Conservation (phyloP, 2,888 invertebrate species). For the Dyspetes luteomarginatus region DNA sequence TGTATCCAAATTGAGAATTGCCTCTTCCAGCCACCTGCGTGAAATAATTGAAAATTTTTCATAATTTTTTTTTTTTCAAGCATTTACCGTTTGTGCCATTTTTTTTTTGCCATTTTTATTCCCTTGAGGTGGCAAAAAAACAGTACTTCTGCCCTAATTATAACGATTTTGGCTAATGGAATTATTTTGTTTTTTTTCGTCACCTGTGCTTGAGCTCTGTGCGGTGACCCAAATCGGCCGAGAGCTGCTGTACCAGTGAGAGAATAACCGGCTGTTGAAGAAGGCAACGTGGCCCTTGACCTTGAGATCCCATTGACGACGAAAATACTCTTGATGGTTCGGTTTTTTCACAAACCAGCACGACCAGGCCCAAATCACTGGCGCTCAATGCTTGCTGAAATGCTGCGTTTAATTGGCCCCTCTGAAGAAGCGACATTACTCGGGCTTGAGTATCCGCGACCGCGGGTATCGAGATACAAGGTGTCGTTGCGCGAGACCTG, state of each 20-base stretch:
- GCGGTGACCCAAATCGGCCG: constrained; percentile 93
- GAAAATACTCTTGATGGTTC: constrained; percentile 91
- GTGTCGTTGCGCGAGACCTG: constrained; percentile 91
- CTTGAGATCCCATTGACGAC: constrained; percentile 77
- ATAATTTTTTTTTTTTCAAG: neutral
- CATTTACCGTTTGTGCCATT: no score
- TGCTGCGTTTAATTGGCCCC: constrained; percentile 93
- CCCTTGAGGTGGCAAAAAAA: no score
- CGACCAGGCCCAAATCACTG: constrained; percentile 93
- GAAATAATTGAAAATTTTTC: neutral
- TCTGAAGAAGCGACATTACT: constrained; percentile 78
- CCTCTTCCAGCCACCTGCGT: constrained; percentile 93
- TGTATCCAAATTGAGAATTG: constrained; percentile 92
- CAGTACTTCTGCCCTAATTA: neutral
- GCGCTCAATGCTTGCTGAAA: constrained; percentile 96
- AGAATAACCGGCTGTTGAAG: constrained; percentile 95
- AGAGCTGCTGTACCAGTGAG: constrained; percentile 96
- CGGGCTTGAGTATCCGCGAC: constrained; percentile 79
- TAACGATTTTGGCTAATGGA: no score
- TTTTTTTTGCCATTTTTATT: no score
- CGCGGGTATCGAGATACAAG: constrained; percentile 86
- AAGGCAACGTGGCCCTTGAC: constrained; percentile 87
- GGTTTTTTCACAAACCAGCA: constrained; percentile 93
- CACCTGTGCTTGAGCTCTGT: constrained; percentile 93
- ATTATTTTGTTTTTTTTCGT: constrained; percentile 52